Base-by-base conservation (phyloP, 2,888 invertebrate species). In the Acleris literana region DNA sequence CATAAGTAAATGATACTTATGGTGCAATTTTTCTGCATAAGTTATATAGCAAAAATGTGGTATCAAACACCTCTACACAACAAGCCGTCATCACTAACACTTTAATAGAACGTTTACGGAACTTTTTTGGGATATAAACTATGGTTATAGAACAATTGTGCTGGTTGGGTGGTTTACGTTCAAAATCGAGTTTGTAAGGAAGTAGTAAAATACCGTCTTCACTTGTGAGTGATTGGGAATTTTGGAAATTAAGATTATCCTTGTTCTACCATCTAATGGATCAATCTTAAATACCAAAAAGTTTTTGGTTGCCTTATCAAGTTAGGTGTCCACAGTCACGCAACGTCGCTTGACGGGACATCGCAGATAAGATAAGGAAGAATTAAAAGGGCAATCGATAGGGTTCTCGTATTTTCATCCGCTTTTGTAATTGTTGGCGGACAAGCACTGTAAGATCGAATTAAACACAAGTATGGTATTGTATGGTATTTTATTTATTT, bases 301-400 rank as follows among this genome's bases (percentile, higher is more conserved):
- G 53, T 43, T 18, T 33, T 39, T 46, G 46, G 46, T n/a, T 17
- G 53, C 11, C 46, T 59, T 64, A 64, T 64, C 59, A 43, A 59
- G 49, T 17, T 20, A 22, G 33, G 43, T 33, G 58, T 53, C 58
- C 29, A n/a, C 48, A 54, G 62, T 20, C 64, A 64, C 64, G 64
- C 64, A 53, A 64, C 48, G 64, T n/a, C 33, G 25, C 29, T 13
- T 33, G 59, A 54, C 48, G 9, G 17, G 44, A 0, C 22, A 4
- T 25, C 17, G 56, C 4, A 48, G 64, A 64, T 59, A 64, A 64
- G 64, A 64, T 54, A 64, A 54, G 33, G 25, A 52, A 52, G 25
- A 33, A 62, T 62, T 62, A 48, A 61, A 53, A 61, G 54, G 53
- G 11, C 54, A 20, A 22, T 63, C 55, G 39, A 49, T 63, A 9